Evolutionary conservation across 2,797 vertebrate species (phyloP).

Genomic region (Serranus cabrilla): DNA sequence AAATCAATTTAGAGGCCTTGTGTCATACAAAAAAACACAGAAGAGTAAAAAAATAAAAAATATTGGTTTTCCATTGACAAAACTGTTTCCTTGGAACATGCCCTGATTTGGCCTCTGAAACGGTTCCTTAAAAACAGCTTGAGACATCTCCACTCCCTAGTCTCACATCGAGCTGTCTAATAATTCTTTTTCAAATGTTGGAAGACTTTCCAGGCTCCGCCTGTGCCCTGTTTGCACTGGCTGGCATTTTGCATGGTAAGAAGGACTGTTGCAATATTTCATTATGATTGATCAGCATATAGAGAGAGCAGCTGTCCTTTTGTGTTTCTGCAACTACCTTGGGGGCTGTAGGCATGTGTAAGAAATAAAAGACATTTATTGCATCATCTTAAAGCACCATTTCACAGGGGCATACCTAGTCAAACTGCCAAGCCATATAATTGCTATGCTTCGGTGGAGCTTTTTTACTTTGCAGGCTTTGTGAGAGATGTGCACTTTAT

Average conservation of each 20-base stretch:
- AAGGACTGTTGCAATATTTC: conserved; percentile 59
- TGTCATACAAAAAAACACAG: neutral
- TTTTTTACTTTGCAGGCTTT: conserved; percentile 46
- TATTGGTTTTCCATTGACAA: neutral
- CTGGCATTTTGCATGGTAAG: conserved; percentile 54
- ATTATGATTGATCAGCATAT: conserved; percentile 73
- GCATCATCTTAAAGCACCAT: conserved; percentile 70
- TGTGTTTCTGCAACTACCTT: conserved; percentile 69
- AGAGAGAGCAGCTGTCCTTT: conserved; percentile 73
- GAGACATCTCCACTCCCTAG: neutral
- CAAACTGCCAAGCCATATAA: conserved; percentile 56
- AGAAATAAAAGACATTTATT: conserved; percentile 74
- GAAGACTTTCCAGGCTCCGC: conserved; percentile 22
- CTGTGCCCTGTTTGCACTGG: conserved; percentile 45
- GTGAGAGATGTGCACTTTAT: conserved; percentile 39
- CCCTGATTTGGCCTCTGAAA: neutral
- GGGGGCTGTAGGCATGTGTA: conserved; percentile 64
- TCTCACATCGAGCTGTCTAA: conserved; percentile 24
- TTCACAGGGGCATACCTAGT: conserved; percentile 67
- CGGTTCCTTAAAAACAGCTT: neutral
- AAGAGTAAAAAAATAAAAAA: neutral
- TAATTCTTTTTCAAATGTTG: conserved; percentile 19
- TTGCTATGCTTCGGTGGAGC: conserved; percentile 56
- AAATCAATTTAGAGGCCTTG: neutral
- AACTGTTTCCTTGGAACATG: neutral